Percentiles rank a stretch among this genome's conserved stretches.
phyloP scores from a whole-genome alignment of 2,797 vertebrate genomes.

The Sciurus vulgaris region DNA sequence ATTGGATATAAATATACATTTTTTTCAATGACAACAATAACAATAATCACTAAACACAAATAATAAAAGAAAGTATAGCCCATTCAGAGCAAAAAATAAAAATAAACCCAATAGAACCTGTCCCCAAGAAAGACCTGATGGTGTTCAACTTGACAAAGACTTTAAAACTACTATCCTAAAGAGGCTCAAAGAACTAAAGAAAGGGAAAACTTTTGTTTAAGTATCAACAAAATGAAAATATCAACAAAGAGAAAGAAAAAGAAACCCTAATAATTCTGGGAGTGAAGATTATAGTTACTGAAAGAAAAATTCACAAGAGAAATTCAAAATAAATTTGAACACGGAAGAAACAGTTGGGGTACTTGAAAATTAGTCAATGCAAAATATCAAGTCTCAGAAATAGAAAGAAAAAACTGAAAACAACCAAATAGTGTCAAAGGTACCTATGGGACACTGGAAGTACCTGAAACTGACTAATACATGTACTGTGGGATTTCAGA shows the following conservation, averaged over 20 bases:
- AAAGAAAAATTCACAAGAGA: background rate
- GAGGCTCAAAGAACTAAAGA: background rate
- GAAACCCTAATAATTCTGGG: background rate
- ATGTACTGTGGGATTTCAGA: background rate
- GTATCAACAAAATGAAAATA: background rate
- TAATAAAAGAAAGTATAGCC: background rate
- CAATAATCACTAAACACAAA: background rate
- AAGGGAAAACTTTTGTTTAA: no score
- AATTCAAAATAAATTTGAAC: background rate
- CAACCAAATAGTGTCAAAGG: background rate
- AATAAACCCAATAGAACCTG: background rate
- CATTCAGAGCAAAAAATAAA: background rate
- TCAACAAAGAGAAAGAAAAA: background rate
- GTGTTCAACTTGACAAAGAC: background rate
- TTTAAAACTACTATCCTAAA: background rate
- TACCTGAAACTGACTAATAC: background rate
- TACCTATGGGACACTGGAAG: background rate
- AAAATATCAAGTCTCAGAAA: background rate
- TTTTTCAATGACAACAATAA: background rate
- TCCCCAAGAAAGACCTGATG: background rate
- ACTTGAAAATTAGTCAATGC: background rate
- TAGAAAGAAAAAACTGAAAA: background rate
- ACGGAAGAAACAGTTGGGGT: background rate
- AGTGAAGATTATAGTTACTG: background rate
- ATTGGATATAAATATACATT: background rate